Conservation (phyloP, 2,888 invertebrate genomes). For the Pedicia rivosa region DNA sequence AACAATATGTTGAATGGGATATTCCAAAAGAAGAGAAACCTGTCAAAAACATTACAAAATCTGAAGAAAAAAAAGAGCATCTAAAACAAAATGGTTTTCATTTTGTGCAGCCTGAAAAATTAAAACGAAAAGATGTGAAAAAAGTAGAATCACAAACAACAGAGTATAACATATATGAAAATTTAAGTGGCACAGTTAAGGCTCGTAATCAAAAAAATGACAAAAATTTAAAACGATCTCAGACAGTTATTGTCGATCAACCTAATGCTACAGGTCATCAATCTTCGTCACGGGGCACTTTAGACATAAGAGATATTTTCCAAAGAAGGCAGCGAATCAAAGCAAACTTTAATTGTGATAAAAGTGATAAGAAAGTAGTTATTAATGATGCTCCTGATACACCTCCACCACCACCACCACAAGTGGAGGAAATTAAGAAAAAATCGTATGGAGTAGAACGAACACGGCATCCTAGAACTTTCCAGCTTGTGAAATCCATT, state of each 20-base stretch:
- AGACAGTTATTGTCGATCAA: conserved; percentile 23
- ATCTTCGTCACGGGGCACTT: conserved; percentile 14
- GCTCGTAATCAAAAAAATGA: neutral
- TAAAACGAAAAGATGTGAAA: neutral
- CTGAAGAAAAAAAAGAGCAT: conserved; percentile 5
- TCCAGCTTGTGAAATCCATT: conserved; percentile 2
- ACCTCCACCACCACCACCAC: neutral
- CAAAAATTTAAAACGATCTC: conserved; percentile 21
- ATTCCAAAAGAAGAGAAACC: conserved; percentile 20
- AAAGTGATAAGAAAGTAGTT: neutral
- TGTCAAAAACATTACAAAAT: conserved; percentile 12
- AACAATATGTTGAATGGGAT: conserved; percentile 42
- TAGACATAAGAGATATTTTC: conserved; percentile 17
- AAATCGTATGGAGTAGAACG: no score
- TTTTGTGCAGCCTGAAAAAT: neutral
- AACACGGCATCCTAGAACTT: conserved; percentile 3
- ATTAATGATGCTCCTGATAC: neutral
- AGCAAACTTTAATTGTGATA: conserved; percentile 9
- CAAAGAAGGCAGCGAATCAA: conserved; percentile 11
- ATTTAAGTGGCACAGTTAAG: neutral
- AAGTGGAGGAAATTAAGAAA: no score
- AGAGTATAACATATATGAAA: conserved; percentile 2
- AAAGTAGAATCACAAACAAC: conserved; percentile 3
- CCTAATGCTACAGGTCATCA: conserved; percentile 11
- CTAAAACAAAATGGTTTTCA: neutral